Conservation (phyloP, 2,113 vertebrate genomes). For the Odocoileus virginianus region DNA sequence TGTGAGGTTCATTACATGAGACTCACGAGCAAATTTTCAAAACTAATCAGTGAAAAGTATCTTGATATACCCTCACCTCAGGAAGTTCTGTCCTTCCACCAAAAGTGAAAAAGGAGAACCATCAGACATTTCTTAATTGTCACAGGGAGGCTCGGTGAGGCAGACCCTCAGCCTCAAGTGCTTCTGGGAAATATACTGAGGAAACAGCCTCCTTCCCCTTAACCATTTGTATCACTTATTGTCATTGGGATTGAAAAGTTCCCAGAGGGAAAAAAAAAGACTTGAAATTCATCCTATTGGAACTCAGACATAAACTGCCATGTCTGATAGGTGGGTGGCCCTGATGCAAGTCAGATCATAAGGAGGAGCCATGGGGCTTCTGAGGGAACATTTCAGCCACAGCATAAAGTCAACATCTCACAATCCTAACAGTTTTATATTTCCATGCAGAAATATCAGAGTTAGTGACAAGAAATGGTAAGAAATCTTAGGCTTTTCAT, state of each 20-base stretch:
- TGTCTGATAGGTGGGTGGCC: background rate
- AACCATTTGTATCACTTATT: background rate
- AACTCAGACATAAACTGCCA: background rate
- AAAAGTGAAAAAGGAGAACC: background rate
- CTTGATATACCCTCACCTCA: background rate
- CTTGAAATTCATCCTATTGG: background rate
- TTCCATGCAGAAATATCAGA: background rate
- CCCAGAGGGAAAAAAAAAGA: background rate
- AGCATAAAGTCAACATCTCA: background rate
- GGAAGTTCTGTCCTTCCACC: background rate
- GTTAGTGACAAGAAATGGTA: background rate
- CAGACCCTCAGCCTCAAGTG: background rate
- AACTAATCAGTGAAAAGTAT: background rate
- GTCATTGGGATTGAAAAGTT: background rate
- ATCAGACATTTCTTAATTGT: background rate
- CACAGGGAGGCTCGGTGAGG: background rate
- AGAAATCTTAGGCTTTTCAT: background rate
- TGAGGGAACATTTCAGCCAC: background rate
- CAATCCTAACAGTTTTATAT: background rate
- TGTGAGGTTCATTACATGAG: background rate
- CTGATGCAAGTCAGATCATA: background rate
- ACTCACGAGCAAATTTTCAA: background rate
- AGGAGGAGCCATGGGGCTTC: background rate
- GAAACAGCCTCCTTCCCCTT: background rate
- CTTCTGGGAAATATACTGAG: background rate